Base-by-base conservation (phyloP, 2,888 invertebrate species). In the Eugnorisma glareosa region DNA sequence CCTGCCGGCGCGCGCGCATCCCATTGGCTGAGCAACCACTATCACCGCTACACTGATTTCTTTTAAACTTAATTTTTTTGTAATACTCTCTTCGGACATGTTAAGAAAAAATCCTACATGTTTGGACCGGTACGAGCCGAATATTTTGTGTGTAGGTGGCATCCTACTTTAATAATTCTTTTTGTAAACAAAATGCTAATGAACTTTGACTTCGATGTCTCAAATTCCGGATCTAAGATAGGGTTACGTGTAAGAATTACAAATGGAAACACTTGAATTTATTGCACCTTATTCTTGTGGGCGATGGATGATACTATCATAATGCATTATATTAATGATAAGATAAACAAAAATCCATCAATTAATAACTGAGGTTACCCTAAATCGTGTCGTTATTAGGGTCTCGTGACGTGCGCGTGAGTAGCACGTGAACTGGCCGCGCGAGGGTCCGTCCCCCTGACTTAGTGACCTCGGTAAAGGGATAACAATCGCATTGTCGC, bases 41-140 rank as follows among this genome's bases (percentile, higher is more conserved):
- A 96, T 96, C 96, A 95, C 95, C 95, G 96, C 95, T 95, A 96
- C 96, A 96, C 94, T 94, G 96, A 96, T 96, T 96, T 96, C 96
- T 96, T 96, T 95, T 95, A 93, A 92, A 95, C 94, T 93, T 91
- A 91, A 90, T 94, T 95, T 95, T 96, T 96, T 96, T 95, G 91
- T 94, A 92, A 92, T 94, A 94, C 94, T 93, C 94, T 94, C 94
- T 93, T 95, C 93, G 95, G 95, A 94, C 95, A 93, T 92, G 91
- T 91, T 87, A 92, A 92, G 92, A 96, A 96, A 96, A 96, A 96
- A 96, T 92, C 90, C 89, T 94, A 95, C 96, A 95, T 94, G 96
- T 96, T 95, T 94, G 94, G 93, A 96, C 96, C 94, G 94, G 96
- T 96, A 95, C 90, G 91, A 93, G 92, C 88, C 91, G 93, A 92